These are phyloP conservation scores for Camponotus fellah DNA, from an alignment of 2,888 invertebrate species.

Conservation along the genomic window DNA sequence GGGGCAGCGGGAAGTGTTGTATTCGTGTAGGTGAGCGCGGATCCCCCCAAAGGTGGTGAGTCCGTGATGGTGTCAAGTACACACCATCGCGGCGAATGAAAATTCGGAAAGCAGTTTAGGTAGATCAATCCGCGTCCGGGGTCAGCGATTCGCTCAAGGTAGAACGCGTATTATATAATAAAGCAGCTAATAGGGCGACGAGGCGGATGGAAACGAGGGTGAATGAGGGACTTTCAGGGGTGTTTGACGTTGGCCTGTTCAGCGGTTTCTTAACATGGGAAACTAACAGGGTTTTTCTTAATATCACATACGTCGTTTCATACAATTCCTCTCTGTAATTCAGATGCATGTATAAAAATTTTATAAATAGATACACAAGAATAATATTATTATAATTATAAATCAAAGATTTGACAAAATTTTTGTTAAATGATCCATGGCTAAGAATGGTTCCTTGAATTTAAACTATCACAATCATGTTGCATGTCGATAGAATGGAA, in stretches of 20 bases:
- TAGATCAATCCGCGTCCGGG: slow-evolving; percentile 76
- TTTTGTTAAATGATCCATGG: neutral
- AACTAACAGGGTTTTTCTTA: slow-evolving; percentile 73
- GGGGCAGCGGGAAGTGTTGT: slow-evolving; percentile 39
- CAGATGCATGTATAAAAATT: neutral
- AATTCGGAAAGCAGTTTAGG: slow-evolving; percentile 80
- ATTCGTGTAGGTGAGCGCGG: slow-evolving; percentile 28
- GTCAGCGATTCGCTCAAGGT: slow-evolving; percentile 74
- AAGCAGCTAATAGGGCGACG: slow-evolving; percentile 70
- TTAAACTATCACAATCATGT: neutral
- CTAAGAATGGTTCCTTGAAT: too few species aligned
- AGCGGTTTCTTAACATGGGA: slow-evolving; percentile 76
- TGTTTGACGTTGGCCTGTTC: slow-evolving; percentile 81
- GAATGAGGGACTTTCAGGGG: slow-evolving; percentile 71
- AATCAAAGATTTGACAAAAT: neutral
- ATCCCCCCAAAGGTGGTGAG: slow-evolving; percentile 43
- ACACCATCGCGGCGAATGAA: slow-evolving; percentile 76
- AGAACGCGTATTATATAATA: slow-evolving; percentile 70
- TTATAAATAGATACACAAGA: neutral
- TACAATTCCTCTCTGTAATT: neutral
- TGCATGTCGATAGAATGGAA: neutral
- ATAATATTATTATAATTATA: neutral
- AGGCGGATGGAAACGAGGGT: slow-evolving; percentile 56
- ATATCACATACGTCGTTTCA: neutral
- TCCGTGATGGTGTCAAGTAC: slow-evolving; percentile 76